A percentile compares a stretch with the other conserved stretches of the same genome.
phyloP scores from a whole-genome alignment of 2,113 vertebrate genomes.

The Scartelaos histophorus region DNA sequence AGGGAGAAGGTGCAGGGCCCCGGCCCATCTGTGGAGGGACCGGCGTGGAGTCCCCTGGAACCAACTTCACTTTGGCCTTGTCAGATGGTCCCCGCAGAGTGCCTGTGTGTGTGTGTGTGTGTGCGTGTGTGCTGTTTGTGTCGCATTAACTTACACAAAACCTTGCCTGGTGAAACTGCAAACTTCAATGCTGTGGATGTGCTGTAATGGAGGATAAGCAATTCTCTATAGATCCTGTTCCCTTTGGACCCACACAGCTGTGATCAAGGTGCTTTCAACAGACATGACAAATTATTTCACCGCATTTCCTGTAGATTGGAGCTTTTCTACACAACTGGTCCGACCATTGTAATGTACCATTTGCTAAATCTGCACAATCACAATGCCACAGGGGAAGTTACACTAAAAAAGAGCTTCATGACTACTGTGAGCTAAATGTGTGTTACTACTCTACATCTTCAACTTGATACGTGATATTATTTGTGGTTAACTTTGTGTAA shows the following conservation, averaged over 20 bases:
- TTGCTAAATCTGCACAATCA: not conserved
- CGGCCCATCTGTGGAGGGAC: conserved; percentile 74
- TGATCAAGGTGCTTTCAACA: conserved; percentile 59
- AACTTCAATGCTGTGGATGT: conserved; percentile 44
- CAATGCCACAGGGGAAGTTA: not conserved
- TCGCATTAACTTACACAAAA: conserved; percentile 60
- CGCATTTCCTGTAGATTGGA: conserved; percentile 52
- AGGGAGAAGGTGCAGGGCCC: conserved; percentile 72
- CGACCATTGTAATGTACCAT: conserved; percentile 33
- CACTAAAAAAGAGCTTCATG: not conserved
- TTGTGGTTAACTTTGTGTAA: too few species aligned
- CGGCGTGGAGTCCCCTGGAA: conserved; percentile 67
- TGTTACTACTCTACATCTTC: not conserved
- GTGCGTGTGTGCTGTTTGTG: conserved; percentile 29
- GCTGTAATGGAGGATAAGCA: conserved; percentile 53
- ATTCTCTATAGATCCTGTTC: conserved; percentile 51
- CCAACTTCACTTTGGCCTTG: conserved; percentile 72
- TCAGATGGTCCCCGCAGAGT: conserved; percentile 70
- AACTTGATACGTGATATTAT: not conserved
- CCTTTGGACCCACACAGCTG: conserved; percentile 62
- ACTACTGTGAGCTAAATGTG: not conserved
- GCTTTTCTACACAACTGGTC: conserved; percentile 28
- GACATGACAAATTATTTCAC: conserved; percentile 58
- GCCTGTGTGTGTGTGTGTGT: conserved; percentile 34
- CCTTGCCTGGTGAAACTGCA: conserved; percentile 38